Evolutionary conservation across 2,113 vertebrate species (phyloP).

Genomic region (Mormyrus iriodes): DNA sequence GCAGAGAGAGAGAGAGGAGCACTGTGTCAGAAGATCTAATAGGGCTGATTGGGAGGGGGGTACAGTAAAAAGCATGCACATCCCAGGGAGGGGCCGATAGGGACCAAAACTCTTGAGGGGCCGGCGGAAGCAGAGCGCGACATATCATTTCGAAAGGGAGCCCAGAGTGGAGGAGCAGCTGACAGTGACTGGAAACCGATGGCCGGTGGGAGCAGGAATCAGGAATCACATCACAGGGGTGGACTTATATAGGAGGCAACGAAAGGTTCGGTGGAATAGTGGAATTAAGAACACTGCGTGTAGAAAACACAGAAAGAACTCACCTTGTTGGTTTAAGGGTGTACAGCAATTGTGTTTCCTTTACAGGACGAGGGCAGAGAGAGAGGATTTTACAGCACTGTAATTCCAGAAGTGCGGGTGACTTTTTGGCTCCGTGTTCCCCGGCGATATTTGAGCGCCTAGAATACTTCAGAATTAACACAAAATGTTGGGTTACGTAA

Average conservation of each 20-base stretch:
- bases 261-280: slow-evolving; percentile 24
- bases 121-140: slow-evolving; percentile 5
- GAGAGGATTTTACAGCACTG: slow-evolving; percentile 18
- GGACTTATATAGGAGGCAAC: slow-evolving; percentile 35
- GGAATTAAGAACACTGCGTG: slow-evolving; percentile 4
- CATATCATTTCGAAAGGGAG: slow-evolving; percentile 29
- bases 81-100: not conserved
- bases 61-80: not conserved
- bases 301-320: not conserved
- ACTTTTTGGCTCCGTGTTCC: not conserved
- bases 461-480: slow-evolving; percentile 11
- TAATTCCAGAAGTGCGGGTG: not conserved
- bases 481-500: slow-evolving; percentile 11
- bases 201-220: slow-evolving; percentile 21
- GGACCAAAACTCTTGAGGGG: slow-evolving; percentile 14
- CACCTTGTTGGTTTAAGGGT: not conserved
- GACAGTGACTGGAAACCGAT: slow-evolving; percentile 34
- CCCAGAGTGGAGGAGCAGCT: slow-evolving; percentile 39
- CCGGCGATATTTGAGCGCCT: not conserved
- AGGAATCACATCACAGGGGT: slow-evolving; percentile 29
- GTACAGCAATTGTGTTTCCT: not conserved
- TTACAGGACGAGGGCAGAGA: not conserved
- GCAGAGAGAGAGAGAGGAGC: too few relatives aligned
- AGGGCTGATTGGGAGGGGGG: not conserved
- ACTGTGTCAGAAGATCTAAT: not conserved